A percentile compares a stretch with the other conserved stretches of the same genome.
Conservation (phyloP, 35 echinoderm and acorn worm genomes). For the Amphiura filiformis region DNA sequence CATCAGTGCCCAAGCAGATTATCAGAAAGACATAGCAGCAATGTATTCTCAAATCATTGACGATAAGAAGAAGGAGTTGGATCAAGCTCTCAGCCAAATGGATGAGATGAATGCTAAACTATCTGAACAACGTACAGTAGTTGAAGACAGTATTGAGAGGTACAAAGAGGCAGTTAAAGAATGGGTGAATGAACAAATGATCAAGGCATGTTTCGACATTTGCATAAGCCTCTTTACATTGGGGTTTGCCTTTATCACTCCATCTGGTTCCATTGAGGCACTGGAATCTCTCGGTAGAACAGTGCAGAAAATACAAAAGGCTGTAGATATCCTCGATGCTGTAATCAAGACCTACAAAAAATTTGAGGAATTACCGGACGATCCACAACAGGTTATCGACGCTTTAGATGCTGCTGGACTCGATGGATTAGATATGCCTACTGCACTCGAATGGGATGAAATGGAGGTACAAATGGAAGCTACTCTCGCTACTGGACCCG, state of each 20-base stretch:
- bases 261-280: background rate
- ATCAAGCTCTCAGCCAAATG: background rate
- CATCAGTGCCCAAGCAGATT: slow-evolving; percentile 4
- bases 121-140: background rate
- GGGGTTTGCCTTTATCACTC: slow-evolving; percentile 3
- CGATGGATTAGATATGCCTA: slow-evolving; percentile 13
- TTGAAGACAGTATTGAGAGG: background rate
- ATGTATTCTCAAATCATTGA: background rate
- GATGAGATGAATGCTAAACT: background rate
- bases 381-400: slow-evolving; percentile 28
- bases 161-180: background rate
- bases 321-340: background rate
- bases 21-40: background rate
- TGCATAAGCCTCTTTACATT: background rate
- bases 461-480: slow-evolving; percentile 18
- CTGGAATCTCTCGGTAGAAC: background rate
- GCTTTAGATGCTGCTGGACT: background rate
- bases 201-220: slow-evolving; percentile 19
- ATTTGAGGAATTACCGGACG: background rate
- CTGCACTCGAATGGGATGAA: slow-evolving; percentile 24
- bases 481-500: slow-evolving; percentile 5
- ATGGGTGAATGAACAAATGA: background rate
- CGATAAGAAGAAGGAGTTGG: background rate
- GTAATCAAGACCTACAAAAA: slow-evolving; percentile 10
- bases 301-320: slow-evolving; percentile 28